Evolutionary conservation across 2,113 vertebrate species (phyloP), one percentile per base, ranked within the genome.

Genomic region (Prionailurus viverrinus): DNA sequence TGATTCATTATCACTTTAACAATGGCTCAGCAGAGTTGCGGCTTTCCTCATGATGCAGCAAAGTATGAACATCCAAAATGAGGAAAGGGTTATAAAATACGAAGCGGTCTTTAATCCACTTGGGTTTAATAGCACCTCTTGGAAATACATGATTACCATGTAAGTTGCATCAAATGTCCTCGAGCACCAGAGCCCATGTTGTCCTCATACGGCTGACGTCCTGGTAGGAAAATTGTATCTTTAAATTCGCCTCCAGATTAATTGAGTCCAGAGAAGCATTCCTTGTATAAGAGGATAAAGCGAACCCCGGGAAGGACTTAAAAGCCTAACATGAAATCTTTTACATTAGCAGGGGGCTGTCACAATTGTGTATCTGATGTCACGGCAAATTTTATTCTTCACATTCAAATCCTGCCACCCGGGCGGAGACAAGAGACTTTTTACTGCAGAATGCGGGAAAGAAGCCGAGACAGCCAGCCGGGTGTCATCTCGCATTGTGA

Each of bases 171-270:
- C 53, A 73, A 80, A 61, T 87, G 71, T 36, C 73, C 39, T 0
- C 12, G 7, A 51, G 13, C 51, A 27, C 51, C 21, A 29, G 66
- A 53, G 76, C 0, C 31, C 0, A 53, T 21, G 91, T 45, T 1
- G 0, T 58, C 61, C 68, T 81, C 0, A 21, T 14, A 58, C 68
- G 48, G 65, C 93, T 84, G 88, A 93, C 93, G 82, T 51, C 84
- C 0, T 33, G 65, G 81, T 21, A 58, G 29, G 48, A 92, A 91
- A 95, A 65, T 18, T 87, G 55, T 39, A 55, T 61, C 88, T 87
- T 82, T 97, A 96, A 97, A 89, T 85, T 80, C 39, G 81, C 63
- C 39, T 65, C 68, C 0, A 2, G 25, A 13, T 39, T n/a, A 89
- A 80, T 1, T 86, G 81, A 89, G 73, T 84, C 91, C 82, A 81